phyloP scores from a whole-genome alignment of 2,797 vertebrate species.

The Cacajao melanocephalus region DNA sequence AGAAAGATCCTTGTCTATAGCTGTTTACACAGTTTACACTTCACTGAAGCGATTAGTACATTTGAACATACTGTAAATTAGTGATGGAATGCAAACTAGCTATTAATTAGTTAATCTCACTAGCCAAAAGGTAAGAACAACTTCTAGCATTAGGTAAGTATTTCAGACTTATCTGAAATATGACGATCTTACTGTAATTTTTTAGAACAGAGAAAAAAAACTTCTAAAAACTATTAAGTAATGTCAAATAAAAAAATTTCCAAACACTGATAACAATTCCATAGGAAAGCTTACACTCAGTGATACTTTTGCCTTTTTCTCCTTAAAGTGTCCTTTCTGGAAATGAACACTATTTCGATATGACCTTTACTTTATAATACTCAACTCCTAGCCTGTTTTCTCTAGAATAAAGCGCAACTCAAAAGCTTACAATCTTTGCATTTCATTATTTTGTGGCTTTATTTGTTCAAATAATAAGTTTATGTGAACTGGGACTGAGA shows the following conservation, averaged over 20 bases:
- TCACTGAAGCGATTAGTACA: not conserved
- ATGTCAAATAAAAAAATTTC: slow-evolving; percentile 35
- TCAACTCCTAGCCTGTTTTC: slow-evolving; percentile 4
- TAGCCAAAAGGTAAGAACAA: not conserved
- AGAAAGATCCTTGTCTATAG: not conserved
- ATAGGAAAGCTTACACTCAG: not conserved
- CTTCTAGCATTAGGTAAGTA: not conserved
- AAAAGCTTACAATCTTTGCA: slow-evolving; percentile 6
- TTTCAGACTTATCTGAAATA: slow-evolving; percentile 39
- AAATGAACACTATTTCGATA: not conserved
- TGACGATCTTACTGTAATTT: not conserved
- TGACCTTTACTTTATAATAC: not conserved
- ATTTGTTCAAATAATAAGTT: slow-evolving; percentile 47
- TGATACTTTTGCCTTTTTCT: not conserved
- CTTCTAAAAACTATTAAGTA: not conserved
- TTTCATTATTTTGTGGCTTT: slow-evolving; percentile 48
- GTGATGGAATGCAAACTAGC: not conserved
- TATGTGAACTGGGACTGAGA: slow-evolving; percentile 5
- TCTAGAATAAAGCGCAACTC: slow-evolving; percentile 41
- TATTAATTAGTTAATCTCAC: slow-evolving; percentile 1
- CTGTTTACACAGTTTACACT: not conserved
- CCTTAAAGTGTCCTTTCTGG: not conserved
- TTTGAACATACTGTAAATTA: not conserved
- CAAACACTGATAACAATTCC: not conserved
- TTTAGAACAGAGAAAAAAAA: not conserved